A percentile compares a stretch with the other conserved stretches of the same genome.
phyloP scores from a whole-genome alignment of 2,888 invertebrate species.

The Andrena flavipes region DNA sequence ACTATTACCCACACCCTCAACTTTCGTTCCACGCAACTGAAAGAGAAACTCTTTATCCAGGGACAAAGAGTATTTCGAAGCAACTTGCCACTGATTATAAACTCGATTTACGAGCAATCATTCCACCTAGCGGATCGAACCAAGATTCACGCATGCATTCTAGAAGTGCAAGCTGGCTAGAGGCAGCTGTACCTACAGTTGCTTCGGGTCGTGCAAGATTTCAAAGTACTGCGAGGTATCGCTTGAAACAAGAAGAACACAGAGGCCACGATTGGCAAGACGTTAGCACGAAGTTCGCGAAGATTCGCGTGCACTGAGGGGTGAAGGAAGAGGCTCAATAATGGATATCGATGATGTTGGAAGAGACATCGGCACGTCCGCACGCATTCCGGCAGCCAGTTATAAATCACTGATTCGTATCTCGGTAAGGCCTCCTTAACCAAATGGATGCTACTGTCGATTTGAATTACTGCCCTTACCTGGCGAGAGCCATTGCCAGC shows the following conservation, averaged over 20 bases:
- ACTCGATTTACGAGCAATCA: background rate
- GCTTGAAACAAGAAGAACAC: background rate
- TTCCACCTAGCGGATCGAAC: background rate
- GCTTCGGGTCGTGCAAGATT: background rate
- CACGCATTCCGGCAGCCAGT: slow-evolving; percentile 78
- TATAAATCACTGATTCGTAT: slow-evolving; percentile 78
- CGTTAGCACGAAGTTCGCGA: slow-evolving; percentile 39
- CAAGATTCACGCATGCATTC: background rate
- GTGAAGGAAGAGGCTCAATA: slow-evolving; percentile 63
- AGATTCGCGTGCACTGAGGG: slow-evolving; percentile 37
- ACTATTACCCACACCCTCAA: too few species aligned
- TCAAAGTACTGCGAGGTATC: background rate
- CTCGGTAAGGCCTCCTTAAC: slow-evolving; percentile 73
- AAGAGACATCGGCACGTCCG: slow-evolving; percentile 73
- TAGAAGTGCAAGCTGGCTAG: background rate
- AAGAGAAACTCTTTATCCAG: background rate
- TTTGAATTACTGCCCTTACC: slow-evolving; percentile 76
- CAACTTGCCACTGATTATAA: background rate
- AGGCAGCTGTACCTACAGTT: background rate
- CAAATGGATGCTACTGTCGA: slow-evolving; percentile 79
- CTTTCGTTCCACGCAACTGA: too few species aligned
- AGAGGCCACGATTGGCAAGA: background rate
- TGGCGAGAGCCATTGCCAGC: slow-evolving; percentile 70
- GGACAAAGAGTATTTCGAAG: background rate
- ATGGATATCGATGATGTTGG: slow-evolving; percentile 74